Conservation (phyloP, 1,140 invertebrate genomes). For the Temnothorax longispinosus region DNA sequence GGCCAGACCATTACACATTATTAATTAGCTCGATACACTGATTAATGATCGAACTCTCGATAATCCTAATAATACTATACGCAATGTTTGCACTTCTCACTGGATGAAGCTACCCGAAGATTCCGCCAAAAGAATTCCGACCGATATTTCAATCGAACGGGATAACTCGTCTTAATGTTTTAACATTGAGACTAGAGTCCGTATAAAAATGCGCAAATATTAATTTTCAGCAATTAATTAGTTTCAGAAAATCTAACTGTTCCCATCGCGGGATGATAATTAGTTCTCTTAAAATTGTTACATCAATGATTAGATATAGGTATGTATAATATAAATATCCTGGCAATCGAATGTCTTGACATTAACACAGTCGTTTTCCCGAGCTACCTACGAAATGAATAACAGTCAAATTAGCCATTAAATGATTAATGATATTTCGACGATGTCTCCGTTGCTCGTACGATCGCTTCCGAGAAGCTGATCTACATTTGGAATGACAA, state of each 20-base stretch:
- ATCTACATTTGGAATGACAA: neutral
- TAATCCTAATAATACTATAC: constrained; percentile 43
- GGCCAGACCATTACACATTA: constrained; percentile 33
- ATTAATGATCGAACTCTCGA: constrained; percentile 42
- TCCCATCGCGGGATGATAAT: neutral
- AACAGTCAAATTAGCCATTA: constrained; percentile 35
- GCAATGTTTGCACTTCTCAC: constrained; percentile 32
- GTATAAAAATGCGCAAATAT: neutral
- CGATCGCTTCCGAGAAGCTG: constrained; percentile 21
- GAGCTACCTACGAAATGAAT: constrained; percentile 24
- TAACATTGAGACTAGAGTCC: neutral
- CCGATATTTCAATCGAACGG: constrained; percentile 43
- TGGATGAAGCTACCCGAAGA: neutral
- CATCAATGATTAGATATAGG: neutral
- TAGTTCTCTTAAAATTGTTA: neutral
- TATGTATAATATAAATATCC: neutral
- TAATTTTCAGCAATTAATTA: neutral
- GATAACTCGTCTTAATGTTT: neutral
- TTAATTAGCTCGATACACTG: constrained; percentile 53
- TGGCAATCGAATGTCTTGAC: neutral
- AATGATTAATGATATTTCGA: constrained; percentile 25
- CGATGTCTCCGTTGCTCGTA: neutral
- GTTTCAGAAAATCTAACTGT: neutral
- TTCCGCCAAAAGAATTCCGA: neutral
- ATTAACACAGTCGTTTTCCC: neutral